These are phyloP conservation scores for Leptopilina clavipes DNA, from an alignment of 1,140 invertebrate species.

Conservation along the genomic window DNA sequence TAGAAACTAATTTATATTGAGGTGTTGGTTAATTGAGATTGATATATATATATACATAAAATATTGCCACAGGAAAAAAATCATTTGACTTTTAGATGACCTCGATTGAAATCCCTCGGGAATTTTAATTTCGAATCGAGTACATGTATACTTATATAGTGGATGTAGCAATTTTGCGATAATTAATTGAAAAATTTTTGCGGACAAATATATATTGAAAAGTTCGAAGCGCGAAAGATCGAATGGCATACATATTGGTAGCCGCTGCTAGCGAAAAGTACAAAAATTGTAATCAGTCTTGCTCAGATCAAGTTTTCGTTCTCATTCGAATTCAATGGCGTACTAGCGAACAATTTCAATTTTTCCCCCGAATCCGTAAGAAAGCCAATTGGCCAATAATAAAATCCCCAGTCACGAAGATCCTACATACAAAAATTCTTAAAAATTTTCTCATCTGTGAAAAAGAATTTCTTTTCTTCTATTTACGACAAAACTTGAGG, in stretches of 20 bases:
- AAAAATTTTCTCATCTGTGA: neutral
- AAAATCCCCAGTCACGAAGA: neutral
- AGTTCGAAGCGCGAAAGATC: neutral
- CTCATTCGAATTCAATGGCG: slow-evolving; percentile 18
- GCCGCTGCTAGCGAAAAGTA: neutral
- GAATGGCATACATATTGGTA: slow-evolving; percentile 10
- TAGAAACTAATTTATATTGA: neutral
- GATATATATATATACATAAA: neutral
- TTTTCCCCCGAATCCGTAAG: slow-evolving; percentile 11
- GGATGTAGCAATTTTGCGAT: slow-evolving; percentile 6
- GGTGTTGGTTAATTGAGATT: neutral
- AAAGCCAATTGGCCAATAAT: neutral
- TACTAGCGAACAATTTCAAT: neutral
- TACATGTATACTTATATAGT: neutral
- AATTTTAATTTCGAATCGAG: slow-evolving; percentile 4
- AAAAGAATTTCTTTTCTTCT: too few species aligned
- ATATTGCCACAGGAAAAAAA: slow-evolving; percentile 7
- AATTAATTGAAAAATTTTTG: slow-evolving; percentile 33
- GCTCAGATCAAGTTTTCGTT: slow-evolving; percentile 4
- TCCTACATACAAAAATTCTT: neutral
- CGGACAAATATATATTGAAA: neutral
- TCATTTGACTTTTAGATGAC: slow-evolving; percentile 12
- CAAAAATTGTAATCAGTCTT: slow-evolving; percentile 23
- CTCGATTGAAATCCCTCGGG: neutral
- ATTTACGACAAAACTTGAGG: too few species aligned